Evolutionary conservation across 2,888 invertebrate genomes (phyloP).

Genomic region (Metopia argyrocephala): DNA sequence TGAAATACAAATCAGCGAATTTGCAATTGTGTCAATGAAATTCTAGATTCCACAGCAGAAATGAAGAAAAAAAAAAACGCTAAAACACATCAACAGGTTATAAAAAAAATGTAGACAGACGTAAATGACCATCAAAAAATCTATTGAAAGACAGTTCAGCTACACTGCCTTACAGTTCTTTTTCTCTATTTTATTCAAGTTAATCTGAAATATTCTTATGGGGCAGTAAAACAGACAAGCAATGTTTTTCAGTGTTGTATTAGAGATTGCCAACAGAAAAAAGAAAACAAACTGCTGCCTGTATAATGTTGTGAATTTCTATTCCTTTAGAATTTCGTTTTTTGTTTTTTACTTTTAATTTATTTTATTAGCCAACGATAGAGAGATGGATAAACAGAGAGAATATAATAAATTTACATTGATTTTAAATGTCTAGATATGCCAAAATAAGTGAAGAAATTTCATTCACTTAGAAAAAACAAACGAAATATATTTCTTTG

Average conservation of each 20-base stretch:
- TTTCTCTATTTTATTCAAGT: too few species aligned
- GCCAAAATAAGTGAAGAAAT: conserved; percentile 45
- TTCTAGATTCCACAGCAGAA: neutral
- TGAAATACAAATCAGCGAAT: neutral
- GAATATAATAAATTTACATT: conserved; percentile 31
- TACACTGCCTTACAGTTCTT: neutral
- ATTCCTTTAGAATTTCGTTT: neutral
- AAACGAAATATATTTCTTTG: neutral
- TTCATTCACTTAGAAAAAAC: conserved; percentile 4
- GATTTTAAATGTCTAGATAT: conserved; percentile 48
- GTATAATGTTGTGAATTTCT: neutral
- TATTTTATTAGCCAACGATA: conserved; percentile 15
- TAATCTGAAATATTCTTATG: too few species aligned
- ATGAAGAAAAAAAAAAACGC: conserved; percentile 12
- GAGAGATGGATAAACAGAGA: conserved; percentile 11
- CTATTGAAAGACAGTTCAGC: neutral
- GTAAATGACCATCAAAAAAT: conserved; percentile 11
- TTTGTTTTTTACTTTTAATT: neutral
- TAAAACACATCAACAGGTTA: neutral
- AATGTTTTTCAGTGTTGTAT: neutral
- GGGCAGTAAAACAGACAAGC: too few species aligned
- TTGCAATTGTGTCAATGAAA: conserved; percentile 48
- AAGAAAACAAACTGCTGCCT: conserved; percentile 10
- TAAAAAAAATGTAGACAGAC: neutral
- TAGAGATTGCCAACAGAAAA: neutral